Conservation (phyloP, 2,888 invertebrate species). For the Polyommatus icarus region DNA sequence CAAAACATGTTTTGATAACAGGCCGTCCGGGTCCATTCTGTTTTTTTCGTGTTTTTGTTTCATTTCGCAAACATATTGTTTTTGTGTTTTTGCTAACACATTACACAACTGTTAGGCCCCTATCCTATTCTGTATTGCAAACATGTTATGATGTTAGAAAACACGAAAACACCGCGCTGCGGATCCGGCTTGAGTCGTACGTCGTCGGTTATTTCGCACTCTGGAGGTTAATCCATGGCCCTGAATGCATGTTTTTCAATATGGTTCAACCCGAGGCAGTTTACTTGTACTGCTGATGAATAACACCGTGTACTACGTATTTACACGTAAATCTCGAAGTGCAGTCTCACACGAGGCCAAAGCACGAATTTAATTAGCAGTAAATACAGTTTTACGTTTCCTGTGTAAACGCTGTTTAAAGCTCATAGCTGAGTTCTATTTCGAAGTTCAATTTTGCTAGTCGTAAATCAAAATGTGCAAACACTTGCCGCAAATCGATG, state of each 20-base stretch:
- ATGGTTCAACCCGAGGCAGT: not conserved
- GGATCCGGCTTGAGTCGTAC: no score
- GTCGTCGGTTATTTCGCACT: not conserved
- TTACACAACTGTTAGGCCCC: no score
- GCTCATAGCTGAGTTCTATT: conserved; percentile 47
- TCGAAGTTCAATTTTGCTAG: conserved; percentile 50
- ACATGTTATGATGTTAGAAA: no score
- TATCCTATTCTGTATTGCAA: no score
- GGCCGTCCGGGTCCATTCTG: no score
- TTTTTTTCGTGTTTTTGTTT: no score
- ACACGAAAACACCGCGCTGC: no score
- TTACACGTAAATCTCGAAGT: not conserved
- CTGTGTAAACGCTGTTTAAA: conserved; percentile 33
- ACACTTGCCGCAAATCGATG: conserved; percentile 33
- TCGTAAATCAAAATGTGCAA: conserved; percentile 54
- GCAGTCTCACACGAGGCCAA: not conserved
- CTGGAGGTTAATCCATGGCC: not conserved
- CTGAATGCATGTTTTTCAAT: not conserved
- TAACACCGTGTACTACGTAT: not conserved
- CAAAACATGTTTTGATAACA: no score
- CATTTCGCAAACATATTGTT: no score
- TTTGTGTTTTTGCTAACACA: no score
- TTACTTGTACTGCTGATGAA: not conserved
- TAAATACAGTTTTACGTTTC: conserved; percentile 27
- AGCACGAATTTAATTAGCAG: conserved; percentile 19